A percentile compares a stretch with the other conserved stretches of the same genome.
phyloP scores from a whole-genome alignment of 2,113 vertebrate genomes.

The Dasyornis broadbenti region DNA sequence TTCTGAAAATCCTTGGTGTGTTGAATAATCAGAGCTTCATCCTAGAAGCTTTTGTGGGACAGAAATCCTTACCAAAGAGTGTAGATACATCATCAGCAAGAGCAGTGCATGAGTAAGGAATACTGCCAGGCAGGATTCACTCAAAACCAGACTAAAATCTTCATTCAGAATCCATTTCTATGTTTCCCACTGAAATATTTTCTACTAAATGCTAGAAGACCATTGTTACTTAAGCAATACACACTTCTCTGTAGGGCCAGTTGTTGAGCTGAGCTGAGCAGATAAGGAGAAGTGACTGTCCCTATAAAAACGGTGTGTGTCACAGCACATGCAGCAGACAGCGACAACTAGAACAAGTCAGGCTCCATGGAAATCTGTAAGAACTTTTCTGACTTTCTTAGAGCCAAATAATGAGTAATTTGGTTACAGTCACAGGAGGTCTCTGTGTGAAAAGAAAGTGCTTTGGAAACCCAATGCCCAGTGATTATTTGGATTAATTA shows the following conservation, averaged over 20 bases:
- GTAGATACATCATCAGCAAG: not conserved
- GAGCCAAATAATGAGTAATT: not conserved
- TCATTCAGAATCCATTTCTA: not conserved
- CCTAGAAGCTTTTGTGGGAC: not conserved
- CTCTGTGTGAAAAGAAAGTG: not conserved
- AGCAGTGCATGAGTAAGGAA: not conserved
- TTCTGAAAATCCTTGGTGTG: not conserved
- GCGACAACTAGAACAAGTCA: not conserved
- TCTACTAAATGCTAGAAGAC: not conserved
- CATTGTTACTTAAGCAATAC: not conserved
- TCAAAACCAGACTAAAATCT: not conserved
- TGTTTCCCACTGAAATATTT: not conserved
- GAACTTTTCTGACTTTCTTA: not conserved
- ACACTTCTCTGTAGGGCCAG: not conserved
- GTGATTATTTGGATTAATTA: not conserved
- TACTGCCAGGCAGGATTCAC: not conserved
- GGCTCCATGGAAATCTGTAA: not conserved
- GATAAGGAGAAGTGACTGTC: not conserved
- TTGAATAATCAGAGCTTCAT: not conserved
- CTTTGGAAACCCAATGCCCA: not conserved
- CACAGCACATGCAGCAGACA: not conserved
- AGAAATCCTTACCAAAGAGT: not conserved
- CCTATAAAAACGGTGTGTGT: accelerated
- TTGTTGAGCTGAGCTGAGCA: not conserved
- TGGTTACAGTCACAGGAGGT: accelerated